phyloP scores from a whole-genome alignment of 2,113 vertebrate genomes.

The Prunella himalayana region DNA sequence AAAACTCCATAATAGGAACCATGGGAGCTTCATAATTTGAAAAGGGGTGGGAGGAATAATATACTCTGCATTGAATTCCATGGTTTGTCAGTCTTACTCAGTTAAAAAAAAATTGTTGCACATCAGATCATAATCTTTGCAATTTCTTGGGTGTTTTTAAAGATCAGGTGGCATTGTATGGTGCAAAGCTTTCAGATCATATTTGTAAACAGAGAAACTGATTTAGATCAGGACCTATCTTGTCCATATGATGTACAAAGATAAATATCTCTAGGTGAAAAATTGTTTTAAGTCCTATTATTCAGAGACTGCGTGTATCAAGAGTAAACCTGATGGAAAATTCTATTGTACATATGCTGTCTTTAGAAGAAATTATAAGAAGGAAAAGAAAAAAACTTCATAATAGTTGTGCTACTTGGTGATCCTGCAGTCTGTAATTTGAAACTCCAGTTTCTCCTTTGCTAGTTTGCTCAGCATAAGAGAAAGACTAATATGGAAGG shows the following conservation, averaged over 20 bases:
- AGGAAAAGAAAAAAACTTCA: not conserved
- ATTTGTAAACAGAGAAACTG: not conserved
- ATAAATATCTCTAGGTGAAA: not conserved
- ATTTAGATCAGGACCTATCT: not conserved
- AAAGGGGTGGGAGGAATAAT: not conserved
- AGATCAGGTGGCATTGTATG: not conserved
- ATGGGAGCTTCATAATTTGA: not conserved
- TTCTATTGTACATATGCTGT: not conserved
- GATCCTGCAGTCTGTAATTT: slow-evolving; percentile 8
- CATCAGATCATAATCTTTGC: not conserved
- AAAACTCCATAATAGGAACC: not conserved
- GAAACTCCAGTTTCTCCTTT: slow-evolving; percentile 24
- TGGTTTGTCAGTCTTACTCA: not conserved
- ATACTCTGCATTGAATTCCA: not conserved
- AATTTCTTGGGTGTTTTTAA: not conserved
- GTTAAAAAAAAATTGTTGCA: not conserved
- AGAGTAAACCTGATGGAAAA: not conserved
- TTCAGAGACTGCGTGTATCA: not conserved
- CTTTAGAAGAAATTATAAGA: not conserved
- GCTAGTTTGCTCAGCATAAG: not conserved
- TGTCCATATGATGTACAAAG: not conserved
- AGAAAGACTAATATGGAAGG: not conserved
- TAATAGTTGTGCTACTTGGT: not conserved
- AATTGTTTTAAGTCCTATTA: not conserved
- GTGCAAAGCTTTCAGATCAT: not conserved